Conservation (phyloP, 2,797 vertebrate species). For the Ispidina lecontei region DNA sequence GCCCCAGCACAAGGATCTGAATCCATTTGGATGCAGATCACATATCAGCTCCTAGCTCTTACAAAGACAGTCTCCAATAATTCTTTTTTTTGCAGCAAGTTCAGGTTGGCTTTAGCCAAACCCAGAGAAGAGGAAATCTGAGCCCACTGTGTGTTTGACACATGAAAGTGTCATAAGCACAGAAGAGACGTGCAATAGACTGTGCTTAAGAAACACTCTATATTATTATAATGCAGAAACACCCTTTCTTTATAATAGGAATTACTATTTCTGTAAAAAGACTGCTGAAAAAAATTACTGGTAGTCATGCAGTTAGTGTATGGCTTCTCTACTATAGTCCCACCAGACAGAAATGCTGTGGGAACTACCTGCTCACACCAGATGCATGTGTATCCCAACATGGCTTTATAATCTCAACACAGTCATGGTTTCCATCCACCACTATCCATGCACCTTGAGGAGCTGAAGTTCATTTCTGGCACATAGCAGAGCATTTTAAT, state of each 20-base stretch:
- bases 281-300: not conserved
- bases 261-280: not conserved
- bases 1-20: not conserved
- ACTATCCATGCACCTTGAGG: not conserved
- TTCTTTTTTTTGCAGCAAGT: not conserved
- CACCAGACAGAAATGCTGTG: not conserved
- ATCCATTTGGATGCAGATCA: not conserved
- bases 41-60: not conserved
- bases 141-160: not conserved
- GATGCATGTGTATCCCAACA: accelerated
- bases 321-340: not conserved
- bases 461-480: not conserved
- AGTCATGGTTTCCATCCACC: not conserved
- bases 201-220: not conserved
- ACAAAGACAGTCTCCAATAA: not conserved
- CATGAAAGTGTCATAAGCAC: not conserved
- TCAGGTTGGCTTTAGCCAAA: not conserved
- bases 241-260: not conserved
- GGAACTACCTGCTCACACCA: not conserved
- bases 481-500: not conserved
- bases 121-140: not conserved
- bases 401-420: not conserved
- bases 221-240: not conserved
- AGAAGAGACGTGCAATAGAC: not conserved
- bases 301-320: not conserved